Conservation (phyloP, 37 sponge, comb jelly and placozoan genomes). For the Hormiphora californensis region DNA sequence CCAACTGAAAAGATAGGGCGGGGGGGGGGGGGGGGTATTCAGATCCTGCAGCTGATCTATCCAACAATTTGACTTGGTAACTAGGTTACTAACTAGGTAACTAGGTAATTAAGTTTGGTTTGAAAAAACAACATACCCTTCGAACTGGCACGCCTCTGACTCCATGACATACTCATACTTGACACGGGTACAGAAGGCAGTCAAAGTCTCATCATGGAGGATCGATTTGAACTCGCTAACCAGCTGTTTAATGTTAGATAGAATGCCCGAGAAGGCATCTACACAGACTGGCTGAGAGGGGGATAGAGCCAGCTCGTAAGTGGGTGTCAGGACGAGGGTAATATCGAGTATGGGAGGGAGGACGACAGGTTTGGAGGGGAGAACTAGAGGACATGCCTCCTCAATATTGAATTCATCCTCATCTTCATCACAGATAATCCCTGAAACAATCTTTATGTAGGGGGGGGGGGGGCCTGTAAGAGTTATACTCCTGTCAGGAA, state of each 20-base stretch:
- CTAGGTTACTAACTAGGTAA: not conserved
- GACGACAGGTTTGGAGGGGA: conserved; percentile 20
- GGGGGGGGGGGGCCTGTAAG: too few relatives aligned
- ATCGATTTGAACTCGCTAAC: conserved; percentile 54
- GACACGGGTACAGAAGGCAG: conserved; percentile 37
- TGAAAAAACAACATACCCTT: not conserved
- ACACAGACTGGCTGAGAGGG: conserved; percentile 54
- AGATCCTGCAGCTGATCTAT: not conserved
- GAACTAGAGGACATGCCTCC: not conserved
- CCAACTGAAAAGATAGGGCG: not conserved
- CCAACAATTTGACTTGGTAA: not conserved
- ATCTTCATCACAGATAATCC: not conserved
- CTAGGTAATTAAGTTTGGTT: not conserved
- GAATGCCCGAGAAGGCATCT: conserved; percentile 27
- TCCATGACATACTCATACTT: conserved; percentile 59
- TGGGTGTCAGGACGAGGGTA: conserved; percentile 31
- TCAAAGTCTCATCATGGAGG: conserved; percentile 47
- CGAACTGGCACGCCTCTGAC: conserved; percentile 31
- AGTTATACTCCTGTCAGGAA: too few relatives aligned
- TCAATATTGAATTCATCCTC: not conserved
- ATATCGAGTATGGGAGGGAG: conserved; percentile 40
- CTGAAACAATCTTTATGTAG: too few relatives aligned
- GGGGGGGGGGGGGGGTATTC: not conserved
- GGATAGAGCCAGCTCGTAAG: conserved; percentile 2
- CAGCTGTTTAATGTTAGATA: conserved; percentile 28